Percentiles rank a stretch among this genome's conserved stretches.
Evolutionary conservation across 2,797 vertebrate species (phyloP).

Genomic region (Podarcis lilfordi): DNA sequence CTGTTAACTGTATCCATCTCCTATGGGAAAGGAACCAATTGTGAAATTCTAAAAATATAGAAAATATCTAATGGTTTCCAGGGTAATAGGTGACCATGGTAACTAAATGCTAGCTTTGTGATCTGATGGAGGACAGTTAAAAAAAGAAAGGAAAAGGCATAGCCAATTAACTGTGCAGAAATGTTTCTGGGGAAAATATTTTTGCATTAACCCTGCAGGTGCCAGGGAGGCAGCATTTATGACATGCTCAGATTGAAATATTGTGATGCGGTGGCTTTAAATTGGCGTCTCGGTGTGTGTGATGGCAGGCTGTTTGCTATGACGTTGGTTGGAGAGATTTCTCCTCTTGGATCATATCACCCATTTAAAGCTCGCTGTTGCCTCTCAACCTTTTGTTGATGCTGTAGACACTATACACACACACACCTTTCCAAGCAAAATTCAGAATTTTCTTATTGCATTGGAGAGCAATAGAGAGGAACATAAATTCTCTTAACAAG

Average conservation of each 20-base stretch:
- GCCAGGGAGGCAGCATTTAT: not conserved
- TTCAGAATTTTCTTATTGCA: not conserved
- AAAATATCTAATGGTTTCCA: constrained; percentile 57
- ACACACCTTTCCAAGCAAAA: not conserved
- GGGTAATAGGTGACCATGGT: constrained; percentile 61
- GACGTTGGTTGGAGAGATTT: not conserved
- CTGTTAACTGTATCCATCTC: constrained; percentile 38
- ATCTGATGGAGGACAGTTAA: constrained; percentile 1
- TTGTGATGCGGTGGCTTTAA: not conserved
- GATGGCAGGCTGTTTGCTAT: not conserved
- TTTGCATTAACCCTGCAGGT: not conserved
- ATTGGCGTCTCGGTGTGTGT: not conserved
- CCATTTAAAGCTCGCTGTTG: not conserved
- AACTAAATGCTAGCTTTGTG: constrained; percentile 55
- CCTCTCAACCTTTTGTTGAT: not conserved
- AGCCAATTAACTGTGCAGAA: not conserved
- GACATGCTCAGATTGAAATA: not conserved
- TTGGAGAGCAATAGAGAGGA: not conserved
- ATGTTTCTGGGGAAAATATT: constrained; percentile 20
- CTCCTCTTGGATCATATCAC: not conserved
- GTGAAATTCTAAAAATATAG: constrained; percentile 57
- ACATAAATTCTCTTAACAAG: not conserved
- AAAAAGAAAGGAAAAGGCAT: not conserved
- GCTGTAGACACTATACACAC: too few relatives aligned
- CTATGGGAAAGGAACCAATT: constrained; percentile 45